Conservation (phyloP, 2,113 vertebrate genomes). For the Thomomys bottae region DNA sequence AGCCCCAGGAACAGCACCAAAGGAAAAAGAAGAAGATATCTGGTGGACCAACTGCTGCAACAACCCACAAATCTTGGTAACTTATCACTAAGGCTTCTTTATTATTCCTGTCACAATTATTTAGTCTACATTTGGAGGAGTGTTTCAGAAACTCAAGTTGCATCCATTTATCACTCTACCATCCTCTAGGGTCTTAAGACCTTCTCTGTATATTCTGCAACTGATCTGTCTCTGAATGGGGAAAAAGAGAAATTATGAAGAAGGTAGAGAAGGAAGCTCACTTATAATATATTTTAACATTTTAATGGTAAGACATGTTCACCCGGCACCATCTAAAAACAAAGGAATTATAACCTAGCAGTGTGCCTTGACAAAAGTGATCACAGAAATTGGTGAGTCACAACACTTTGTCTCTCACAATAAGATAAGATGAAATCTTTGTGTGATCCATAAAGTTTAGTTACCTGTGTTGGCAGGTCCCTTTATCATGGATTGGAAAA, state of each 20-base stretch:
- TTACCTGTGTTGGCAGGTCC: neutral
- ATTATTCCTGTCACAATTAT: neutral
- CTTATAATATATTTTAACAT: neutral
- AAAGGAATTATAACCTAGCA: neutral
- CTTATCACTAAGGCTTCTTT: neutral
- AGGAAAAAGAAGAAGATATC: too few relatives aligned
- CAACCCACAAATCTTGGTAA: neutral
- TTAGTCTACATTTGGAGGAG: neutral
- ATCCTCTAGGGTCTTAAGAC: neutral
- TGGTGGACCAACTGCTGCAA: neutral
- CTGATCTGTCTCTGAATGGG: neutral
- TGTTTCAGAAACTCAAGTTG: neutral
- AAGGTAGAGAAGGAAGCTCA: neutral
- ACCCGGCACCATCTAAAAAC: neutral
- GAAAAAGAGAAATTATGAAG: neutral
- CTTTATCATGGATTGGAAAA: neutral
- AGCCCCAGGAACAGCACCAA: too few relatives aligned
- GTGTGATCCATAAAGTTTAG: neutral
- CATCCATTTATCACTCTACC: neutral
- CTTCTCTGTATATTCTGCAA: neutral
- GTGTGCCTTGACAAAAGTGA: neutral
- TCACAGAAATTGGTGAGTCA: neutral
- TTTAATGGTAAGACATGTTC: neutral
- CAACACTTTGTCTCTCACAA: neutral
- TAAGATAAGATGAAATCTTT: neutral